Base-by-base conservation (phyloP, 53 echinoderm and acorn worm genomes). In the Astropecten irregularis region DNA sequence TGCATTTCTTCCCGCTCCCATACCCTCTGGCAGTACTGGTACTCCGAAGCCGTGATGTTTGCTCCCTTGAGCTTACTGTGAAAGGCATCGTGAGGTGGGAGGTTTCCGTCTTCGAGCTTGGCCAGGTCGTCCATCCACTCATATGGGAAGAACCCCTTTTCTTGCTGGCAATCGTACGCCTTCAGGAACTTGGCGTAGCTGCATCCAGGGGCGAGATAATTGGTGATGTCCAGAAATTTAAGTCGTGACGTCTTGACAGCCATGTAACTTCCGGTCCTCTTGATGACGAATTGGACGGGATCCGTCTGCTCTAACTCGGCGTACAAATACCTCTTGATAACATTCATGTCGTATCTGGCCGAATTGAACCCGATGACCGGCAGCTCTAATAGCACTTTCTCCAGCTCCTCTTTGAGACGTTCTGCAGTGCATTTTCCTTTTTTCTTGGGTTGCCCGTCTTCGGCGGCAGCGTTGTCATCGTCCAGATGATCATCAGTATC, bases 191-290 rank as follows among this genome's bases (percentile, higher is more conserved):
- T 62, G 0, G 60, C 55, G 40, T 76, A 91, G 22, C 16, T 66
- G 44, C 44, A 67, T 9, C 76, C 91, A 82, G 71, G 81, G 18
- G 83, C 83, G 0, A 91, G 49, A 28, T 53, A 91, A 40, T 91
- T 83, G 11, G 49, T 20, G 37, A 91, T 87, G 23, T 91, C 84
- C 4, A 88, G 71, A 36, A 88, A 88, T 28, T 76, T 68, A 13
- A 91, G 32, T 28, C 14, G 31, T 0, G 59, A 34, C 1, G 84
- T 87, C 66, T 86, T 74, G 18, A 87, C 28, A 3, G 54, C 35
- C 90, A 90, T 68, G 23, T 60, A 61, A 0, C 39, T 37, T 4
- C 46, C 57, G 14, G 71, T 47, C 18, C n/a, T 28, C 49, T 85
- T 85, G 18, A 61, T 58, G 7, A 72, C 35, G 9, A 56, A 58